Evolutionary conservation across 2,888 invertebrate genomes (phyloP).

Genomic region (Augochlorella aurata): DNA sequence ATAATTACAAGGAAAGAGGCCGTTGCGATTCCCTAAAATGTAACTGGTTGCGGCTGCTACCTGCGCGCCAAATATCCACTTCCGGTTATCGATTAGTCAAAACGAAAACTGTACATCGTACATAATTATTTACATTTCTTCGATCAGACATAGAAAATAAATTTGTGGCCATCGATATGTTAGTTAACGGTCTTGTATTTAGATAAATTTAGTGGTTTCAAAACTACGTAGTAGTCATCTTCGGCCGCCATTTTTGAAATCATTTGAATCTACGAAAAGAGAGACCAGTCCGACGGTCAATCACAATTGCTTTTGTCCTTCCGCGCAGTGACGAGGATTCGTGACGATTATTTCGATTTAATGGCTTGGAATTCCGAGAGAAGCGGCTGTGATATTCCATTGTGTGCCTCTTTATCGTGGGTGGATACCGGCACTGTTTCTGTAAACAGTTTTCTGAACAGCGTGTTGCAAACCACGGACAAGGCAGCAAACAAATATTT

Average conservation of each 20-base stretch:
- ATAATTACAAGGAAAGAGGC: not conserved
- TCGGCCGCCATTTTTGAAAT: not conserved
- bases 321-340: not conserved
- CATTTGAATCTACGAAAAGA: not conserved
- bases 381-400: conserved; percentile 42
- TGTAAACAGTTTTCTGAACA: conserved; percentile 26
- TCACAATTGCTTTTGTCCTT: not conserved
- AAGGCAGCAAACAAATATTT: conserved; percentile 29
- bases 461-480: conserved; percentile 27
- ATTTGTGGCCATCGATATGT: too few relatives aligned
- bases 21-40: not conserved
- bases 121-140: not conserved
- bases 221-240: not conserved
- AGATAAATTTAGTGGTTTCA: not conserved
- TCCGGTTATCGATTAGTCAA: not conserved
- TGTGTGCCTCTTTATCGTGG: conserved; percentile 27
- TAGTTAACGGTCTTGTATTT: too few relatives aligned
- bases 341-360: not conserved
- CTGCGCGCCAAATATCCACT: not conserved
- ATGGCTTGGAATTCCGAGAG: conserved; percentile 17
- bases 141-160: not conserved
- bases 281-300: not conserved
- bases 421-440: conserved; percentile 52
- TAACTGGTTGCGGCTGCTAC: conserved; percentile 3
- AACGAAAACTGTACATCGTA: not conserved